These are phyloP conservation scores for Endomychus coccineus DNA, from an alignment of 2,888 invertebrate genomes.

Conservation along the genomic window DNA sequence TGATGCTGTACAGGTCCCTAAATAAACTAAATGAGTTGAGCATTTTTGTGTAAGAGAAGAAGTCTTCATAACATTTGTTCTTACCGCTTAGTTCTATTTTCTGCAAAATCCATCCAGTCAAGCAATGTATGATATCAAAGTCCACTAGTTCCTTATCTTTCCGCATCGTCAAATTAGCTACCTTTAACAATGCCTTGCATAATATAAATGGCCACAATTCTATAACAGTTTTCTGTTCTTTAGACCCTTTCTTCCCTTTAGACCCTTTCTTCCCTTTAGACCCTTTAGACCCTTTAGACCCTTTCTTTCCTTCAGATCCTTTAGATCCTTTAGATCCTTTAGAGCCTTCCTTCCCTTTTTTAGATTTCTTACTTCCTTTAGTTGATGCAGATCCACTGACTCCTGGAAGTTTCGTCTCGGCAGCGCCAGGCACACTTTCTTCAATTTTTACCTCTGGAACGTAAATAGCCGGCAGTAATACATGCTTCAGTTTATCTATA, in stretches of 20 bases:
- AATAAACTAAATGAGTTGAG: no score
- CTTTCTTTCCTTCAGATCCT: not conserved
- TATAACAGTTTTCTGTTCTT: conserved; percentile 13
- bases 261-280: no score
- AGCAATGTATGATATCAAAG: conserved; percentile 41
- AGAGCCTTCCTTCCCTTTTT: not conserved
- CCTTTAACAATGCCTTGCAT: conserved; percentile 44
- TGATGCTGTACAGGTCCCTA: no score
- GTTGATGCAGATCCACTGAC: no score
- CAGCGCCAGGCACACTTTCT: no score
- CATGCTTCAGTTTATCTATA: conserved; percentile 33
- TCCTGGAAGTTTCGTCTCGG: no score
- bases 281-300: no score
- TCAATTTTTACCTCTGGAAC: no score
- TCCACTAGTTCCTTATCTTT: conserved; percentile 36
- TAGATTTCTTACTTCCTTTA: no score
- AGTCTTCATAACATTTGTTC: no score
- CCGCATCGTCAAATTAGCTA: conserved; percentile 41
- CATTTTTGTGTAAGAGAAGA: no score
- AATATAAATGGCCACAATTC: conserved; percentile 47
- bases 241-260: not conserved
- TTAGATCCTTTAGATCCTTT: conserved; percentile 3
- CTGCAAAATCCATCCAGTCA: conserved; percentile 44
- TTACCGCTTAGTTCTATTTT: conserved; percentile 22
- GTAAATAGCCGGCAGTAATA: conserved; percentile 44